Conservation (phyloP, 2,797 vertebrate genomes). For the Molossus molossus region DNA sequence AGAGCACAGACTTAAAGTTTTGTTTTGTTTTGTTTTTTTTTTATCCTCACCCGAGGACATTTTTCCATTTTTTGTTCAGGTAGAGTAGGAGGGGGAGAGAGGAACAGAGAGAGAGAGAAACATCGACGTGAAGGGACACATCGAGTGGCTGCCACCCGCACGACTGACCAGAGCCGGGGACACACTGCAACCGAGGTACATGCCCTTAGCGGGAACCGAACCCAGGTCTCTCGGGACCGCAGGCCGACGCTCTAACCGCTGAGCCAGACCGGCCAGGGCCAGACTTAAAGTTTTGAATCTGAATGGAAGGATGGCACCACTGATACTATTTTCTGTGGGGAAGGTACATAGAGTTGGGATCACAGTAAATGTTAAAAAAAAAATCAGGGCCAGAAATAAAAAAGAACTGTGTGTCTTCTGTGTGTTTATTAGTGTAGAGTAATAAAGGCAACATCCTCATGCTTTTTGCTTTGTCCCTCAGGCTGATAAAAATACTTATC, state of each 20-base stretch:
- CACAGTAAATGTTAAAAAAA: neutral
- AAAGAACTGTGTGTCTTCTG: neutral
- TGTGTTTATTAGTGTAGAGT: neutral
- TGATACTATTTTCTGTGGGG: neutral
- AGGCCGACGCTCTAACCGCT: no score
- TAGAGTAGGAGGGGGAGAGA: no score
- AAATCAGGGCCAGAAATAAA: neutral
- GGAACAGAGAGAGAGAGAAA: no score
- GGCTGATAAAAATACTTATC: neutral
- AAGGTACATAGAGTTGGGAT: neutral
- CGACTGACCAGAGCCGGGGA: no score
- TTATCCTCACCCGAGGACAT: no score
- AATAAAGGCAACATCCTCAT: neutral
- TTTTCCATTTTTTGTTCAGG: no score
- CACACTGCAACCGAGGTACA: no score
- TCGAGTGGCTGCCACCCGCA: no score
- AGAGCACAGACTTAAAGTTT: neutral
- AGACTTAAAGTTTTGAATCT: slow-evolving; percentile 14
- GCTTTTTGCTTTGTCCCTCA: neutral
- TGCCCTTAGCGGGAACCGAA: no score
- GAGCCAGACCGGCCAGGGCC: no score
- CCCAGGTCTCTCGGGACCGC: no score
- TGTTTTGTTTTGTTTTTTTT: neutral
- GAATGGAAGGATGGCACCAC: neutral
- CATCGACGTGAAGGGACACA: no score